Conservation (phyloP, 1,140 invertebrate genomes). For the Drosophila repleta region DNA sequence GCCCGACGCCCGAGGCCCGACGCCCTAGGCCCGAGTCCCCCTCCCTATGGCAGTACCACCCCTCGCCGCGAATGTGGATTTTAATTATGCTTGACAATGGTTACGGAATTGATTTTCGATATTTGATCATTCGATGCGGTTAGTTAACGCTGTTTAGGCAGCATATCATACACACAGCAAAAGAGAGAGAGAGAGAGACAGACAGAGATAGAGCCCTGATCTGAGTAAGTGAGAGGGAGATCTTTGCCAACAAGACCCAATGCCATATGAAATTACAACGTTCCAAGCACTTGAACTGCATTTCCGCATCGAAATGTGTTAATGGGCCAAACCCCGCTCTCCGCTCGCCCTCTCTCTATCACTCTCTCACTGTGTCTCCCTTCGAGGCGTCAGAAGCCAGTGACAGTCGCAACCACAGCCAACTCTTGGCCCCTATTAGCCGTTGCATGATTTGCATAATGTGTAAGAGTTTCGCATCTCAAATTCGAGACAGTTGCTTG, state of each 20-base stretch:
- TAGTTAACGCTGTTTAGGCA: conserved; percentile 79
- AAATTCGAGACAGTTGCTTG: conserved; percentile 36
- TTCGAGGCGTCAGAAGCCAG: conserved; percentile 36
- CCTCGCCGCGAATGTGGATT: conserved; percentile 54
- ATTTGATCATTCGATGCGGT: conserved; percentile 81
- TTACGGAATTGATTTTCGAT: conserved; percentile 79
- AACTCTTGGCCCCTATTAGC: conserved; percentile 36
- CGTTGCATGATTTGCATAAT: conserved; percentile 41
- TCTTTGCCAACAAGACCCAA: conserved; percentile 13
- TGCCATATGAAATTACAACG: conserved; percentile 66
- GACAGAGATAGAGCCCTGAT: not conserved
- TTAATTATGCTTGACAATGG: conserved; percentile 80
- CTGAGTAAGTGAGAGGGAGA: conserved; percentile 17
- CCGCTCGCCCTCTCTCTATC: too few relatives aligned
- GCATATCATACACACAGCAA: not conserved
- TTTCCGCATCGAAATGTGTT: conserved; percentile 53
- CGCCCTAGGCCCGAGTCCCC: too few relatives aligned
- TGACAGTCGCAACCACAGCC: not conserved
- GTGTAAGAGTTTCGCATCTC: conserved; percentile 25
- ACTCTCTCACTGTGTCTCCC: too few relatives aligned
- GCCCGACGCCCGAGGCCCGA: too few relatives aligned
- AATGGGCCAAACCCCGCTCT: conserved; percentile 14
- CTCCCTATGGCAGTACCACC: conserved; percentile 22
- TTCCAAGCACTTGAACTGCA: conserved; percentile 63
- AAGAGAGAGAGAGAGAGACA: conserved; percentile 25